A percentile compares a stretch with the other conserved stretches of the same genome.
These are phyloP conservation scores for Neopipo cinnamomea DNA, from an alignment of 2,113 vertebrate species.

Conservation along the genomic window DNA sequence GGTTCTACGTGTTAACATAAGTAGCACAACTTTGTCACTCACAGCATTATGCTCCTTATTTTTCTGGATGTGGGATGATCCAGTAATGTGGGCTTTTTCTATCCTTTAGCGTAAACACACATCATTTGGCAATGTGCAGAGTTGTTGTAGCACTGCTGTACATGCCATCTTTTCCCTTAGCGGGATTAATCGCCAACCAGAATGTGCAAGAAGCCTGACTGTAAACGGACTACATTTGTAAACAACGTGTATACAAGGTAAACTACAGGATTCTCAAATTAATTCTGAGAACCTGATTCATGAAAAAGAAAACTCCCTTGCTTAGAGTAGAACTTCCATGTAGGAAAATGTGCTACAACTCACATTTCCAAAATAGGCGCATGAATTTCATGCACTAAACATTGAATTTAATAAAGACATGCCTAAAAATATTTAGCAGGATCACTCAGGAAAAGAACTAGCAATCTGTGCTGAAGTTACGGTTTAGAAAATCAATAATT, in stretches of 20 bases:
- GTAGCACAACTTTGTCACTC: neutral
- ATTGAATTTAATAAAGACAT: neutral
- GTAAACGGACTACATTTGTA: neutral
- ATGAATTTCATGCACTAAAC: neutral
- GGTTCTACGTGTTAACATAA: neutral
- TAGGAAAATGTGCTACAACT: neutral
- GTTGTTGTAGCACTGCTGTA: neutral
- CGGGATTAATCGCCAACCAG: neutral
- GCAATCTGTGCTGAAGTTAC: neutral
- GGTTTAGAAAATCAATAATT: neutral
- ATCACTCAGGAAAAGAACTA: neutral
- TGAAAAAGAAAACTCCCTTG: neutral
- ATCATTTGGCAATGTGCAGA: neutral
- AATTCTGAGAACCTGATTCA: neutral
- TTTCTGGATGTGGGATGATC: neutral
- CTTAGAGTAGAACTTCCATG: neutral
- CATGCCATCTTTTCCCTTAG: rapidly evolving
- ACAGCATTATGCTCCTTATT: neutral
- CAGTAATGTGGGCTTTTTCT: neutral
- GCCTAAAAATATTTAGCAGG: neutral
- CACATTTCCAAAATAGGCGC: neutral
- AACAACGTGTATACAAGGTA: neutral
- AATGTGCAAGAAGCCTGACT: neutral
- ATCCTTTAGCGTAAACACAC: neutral
- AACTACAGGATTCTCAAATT: neutral